Percentiles rank a stretch among this genome's conserved stretches.
Evolutionary conservation across 2,113 vertebrate species (phyloP).

Genomic region (Elgaria multicarinata): DNA sequence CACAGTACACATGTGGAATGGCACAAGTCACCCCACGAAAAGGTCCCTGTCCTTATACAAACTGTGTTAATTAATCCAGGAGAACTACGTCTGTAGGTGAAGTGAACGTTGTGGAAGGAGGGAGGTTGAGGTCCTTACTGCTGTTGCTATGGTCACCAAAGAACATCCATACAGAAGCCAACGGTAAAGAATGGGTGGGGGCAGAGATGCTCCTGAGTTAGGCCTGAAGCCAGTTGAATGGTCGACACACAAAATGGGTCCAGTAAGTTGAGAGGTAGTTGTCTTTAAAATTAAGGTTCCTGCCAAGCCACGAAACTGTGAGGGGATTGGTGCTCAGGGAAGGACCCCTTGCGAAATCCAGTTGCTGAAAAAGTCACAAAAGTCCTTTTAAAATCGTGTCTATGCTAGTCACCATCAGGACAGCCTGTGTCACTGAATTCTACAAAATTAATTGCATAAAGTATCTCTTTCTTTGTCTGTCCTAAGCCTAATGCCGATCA

Average conservation of each 20-base stretch:
- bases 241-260: neutral
- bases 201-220: neutral
- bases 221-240: neutral
- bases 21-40: neutral
- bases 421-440: too few relatives aligned
- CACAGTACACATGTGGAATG: neutral
- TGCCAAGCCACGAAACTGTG: neutral
- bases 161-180: neutral
- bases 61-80: neutral
- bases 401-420: too few relatives aligned
- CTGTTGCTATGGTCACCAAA: conserved; percentile 28
- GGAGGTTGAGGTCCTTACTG: neutral
- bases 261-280: neutral
- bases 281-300: neutral
- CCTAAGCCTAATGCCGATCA: too few relatives aligned
- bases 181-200: neutral
- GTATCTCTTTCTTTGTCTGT: neutral
- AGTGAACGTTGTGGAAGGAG: neutral
- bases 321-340: neutral
- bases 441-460: neutral
- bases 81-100: neutral
- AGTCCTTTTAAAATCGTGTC: too few relatives aligned
- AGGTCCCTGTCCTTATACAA: neutral
- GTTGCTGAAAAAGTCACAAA: neutral
- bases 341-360: neutral